Base-by-base conservation (phyloP, 1,140 invertebrate species). In the Olivierus martensii region DNA sequence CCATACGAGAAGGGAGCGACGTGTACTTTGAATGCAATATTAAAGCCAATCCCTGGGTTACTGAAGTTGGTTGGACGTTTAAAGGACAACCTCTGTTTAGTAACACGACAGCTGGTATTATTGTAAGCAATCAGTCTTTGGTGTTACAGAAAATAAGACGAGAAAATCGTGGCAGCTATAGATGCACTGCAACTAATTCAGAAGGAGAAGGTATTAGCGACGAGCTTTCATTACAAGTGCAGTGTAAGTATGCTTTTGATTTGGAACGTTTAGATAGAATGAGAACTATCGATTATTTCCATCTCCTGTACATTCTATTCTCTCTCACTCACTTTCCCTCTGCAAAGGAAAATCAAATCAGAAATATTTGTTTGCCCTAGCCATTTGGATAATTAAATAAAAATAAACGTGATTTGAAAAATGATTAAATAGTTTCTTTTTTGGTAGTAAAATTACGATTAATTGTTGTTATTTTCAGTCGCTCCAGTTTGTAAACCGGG, bases 191-290 rank as follows among this genome's bases (percentile, higher is more conserved):
- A 0, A 83, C 81, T 67, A 93, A 92, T 67, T 79, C 79, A 0
- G 87, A 91, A 69, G 89, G 89, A 1, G 83, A 88, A 60, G 85
- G 87, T 4, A 82, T 84, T 56, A 90, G 87, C 69, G 75, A 78
- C 37, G 75, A 83, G 1, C 86, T 92, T 64, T 75, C 80, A 51
- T 72, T 93, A 47, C 84, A 90, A 69, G 86, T 93, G 46, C 77
- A 88, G 22, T 59, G 59, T 61, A 50, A 61, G 58, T 55, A 47
- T 42, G 15, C n/a, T 46, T 34, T 46, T 18, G 37, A 36, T 14
- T 18, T 28, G 22, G 22, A 28, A 7, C 22, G 22, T 28, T 28
- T 28, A 28, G 22, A 28, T 28, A 7, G 22, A 28, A 28, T 28
- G 7, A 7, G 3, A 28, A 28, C 22, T 28, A 28, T 28, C 22